Percentiles rank a stretch among this genome's conserved stretches.
Conservation (phyloP, 2,113 vertebrate genomes). For the Oryctolagus cuniculus region mOryCun1.1 NC_091434.1:104238001-104238500, state of each 20-base stretch:
- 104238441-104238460: neutral
- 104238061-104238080: neutral
- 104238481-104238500: neutral
- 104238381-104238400: neutral
- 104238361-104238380: neutral
- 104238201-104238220: neutral
- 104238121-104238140: neutral
- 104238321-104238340: neutral
- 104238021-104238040: neutral
- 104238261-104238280: neutral
- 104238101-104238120: neutral
- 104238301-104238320: neutral
- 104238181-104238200: neutral
- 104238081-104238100: conserved; percentile 22
- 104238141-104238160: neutral
- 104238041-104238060: conserved; percentile 25
- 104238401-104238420: neutral
- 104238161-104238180: neutral
- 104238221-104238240: neutral
- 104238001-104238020: neutral
- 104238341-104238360: neutral
- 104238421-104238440: neutral
- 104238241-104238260: neutral
- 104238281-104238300: neutral
- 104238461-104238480: neutral